Evolutionary conservation across 2,797 vertebrate genomes (phyloP), one percentile per base, ranked within the genome.

Genomic region (Coendou prehensilis): DNA sequence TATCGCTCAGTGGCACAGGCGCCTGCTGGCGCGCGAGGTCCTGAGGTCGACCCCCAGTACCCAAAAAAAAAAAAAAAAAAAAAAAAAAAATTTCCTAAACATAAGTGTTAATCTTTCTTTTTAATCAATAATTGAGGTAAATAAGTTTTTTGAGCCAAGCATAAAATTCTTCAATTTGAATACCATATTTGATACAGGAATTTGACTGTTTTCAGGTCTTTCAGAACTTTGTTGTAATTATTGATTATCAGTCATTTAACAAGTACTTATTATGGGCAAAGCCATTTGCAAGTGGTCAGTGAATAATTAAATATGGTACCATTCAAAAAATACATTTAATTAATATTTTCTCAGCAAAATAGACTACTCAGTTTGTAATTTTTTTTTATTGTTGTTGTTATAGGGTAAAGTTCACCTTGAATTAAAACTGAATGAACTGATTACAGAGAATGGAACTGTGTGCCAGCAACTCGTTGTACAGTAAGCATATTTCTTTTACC

Each of bases 401-500:
- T 98, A 99, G 99, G 99, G 99, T 93, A 99, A 99, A 98, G 99
- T 99, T 99, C 99, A 99, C 97, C 98, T 99, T 97, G 99, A 99
- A 98, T 99, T 99, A 99, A 99, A 99, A 97, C 97, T 99, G 98
- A 99, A 99, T 97, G 99, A 99, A 98, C 98, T 99, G 98, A 99
- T 99, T 98, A 99, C 99, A 97, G 99, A 99, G 97, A 99, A 99
- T 87, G 99, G 99, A 98, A 99, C 99, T 73, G 98, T 99, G 61
- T 99, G 99, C 98, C 99, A 99, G 95, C 99, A 99, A 52, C 99
- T 99, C 97, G 98, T 99, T 98, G 99, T 99, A 98, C 99, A 99
- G 99, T 99, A 99, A 99, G 99, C 98, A 97, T 98, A 96, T 97
- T 94, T 81, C 61, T 97, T 91, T 90, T 71, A 86, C 57, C 56